phyloP scores from a whole-genome alignment of 2,113 vertebrate genomes.

The Glaucomys volans region DNA sequence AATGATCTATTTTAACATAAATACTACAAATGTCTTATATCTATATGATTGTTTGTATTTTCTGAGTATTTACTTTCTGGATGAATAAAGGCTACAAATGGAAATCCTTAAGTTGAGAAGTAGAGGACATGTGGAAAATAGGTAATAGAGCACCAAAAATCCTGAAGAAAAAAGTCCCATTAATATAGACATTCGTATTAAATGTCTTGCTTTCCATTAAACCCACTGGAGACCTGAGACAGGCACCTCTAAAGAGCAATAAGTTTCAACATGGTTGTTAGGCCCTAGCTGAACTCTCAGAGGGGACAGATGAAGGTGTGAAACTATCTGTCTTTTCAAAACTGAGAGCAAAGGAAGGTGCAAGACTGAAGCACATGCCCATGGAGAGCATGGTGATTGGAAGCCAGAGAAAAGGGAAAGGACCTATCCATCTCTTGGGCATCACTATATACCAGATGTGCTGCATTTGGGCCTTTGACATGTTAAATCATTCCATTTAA shows the following conservation, averaged over 20 bases:
- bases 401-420: constrained; percentile 7
- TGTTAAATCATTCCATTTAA: not conserved
- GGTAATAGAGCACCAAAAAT: not conserved
- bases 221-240: not conserved
- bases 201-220: constrained; percentile 12
- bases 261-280: not conserved
- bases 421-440: not conserved
- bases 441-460: not conserved
- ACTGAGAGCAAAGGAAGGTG: not conserved
- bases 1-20: not conserved
- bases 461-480: not conserved
- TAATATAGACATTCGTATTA: not conserved
- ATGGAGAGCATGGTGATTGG: not conserved
- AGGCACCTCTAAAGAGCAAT: not conserved
- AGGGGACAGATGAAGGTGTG: not conserved
- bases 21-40: not conserved
- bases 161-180: not conserved
- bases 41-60: not conserved
- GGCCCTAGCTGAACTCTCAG: not conserved
- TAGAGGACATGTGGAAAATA: not conserved
- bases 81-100: constrained; percentile 29
- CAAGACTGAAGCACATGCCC: not conserved
- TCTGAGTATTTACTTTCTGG: not conserved
- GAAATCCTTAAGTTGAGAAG: not conserved
- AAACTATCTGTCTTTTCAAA: not conserved